Conservation (phyloP, 2,113 vertebrate genomes). For the Etheostoma cragini region DNA sequence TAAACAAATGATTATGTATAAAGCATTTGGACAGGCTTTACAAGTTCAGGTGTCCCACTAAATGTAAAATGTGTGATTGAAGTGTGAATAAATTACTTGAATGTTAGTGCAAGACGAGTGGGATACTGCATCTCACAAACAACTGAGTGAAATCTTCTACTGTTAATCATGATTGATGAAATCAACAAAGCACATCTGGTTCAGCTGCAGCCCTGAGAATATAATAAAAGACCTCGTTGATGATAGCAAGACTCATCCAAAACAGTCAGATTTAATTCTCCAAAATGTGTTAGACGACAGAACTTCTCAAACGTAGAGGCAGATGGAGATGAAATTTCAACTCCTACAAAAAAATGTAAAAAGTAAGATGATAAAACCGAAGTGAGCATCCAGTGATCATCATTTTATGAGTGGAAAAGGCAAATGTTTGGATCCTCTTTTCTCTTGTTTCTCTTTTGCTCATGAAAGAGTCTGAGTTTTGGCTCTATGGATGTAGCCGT, state of each 20-base stretch:
- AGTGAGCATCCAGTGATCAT: not conserved
- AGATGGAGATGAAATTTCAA: slow-evolving; percentile 24
- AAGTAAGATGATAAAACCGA: slow-evolving; percentile 4
- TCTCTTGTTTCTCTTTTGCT: not conserved
- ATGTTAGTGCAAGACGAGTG: not conserved
- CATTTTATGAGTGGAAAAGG: not conserved
- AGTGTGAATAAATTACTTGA: not conserved
- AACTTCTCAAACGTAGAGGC: slow-evolving; percentile 11
- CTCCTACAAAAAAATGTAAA: slow-evolving; percentile 13
- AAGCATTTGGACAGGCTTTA: not conserved
- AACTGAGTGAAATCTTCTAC: not conserved
- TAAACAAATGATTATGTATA: not conserved
- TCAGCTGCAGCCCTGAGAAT: not conserved
- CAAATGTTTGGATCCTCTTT: not conserved
- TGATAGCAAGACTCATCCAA: slow-evolving; percentile 2
- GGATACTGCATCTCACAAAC: not conserved
- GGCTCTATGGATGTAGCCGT: not conserved
- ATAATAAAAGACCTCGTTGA: not conserved
- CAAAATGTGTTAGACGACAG: slow-evolving; percentile 15
- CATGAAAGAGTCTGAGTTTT: not conserved
- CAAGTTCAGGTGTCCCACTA: slow-evolving; percentile 8
- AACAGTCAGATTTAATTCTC: slow-evolving; percentile 34
- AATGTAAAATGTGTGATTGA: not conserved
- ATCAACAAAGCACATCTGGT: slow-evolving; percentile 3
- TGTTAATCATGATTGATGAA: slow-evolving; percentile 13